Base-by-base conservation (phyloP, 2,888 invertebrate species). In the Drosophila paranaensis region DNA sequence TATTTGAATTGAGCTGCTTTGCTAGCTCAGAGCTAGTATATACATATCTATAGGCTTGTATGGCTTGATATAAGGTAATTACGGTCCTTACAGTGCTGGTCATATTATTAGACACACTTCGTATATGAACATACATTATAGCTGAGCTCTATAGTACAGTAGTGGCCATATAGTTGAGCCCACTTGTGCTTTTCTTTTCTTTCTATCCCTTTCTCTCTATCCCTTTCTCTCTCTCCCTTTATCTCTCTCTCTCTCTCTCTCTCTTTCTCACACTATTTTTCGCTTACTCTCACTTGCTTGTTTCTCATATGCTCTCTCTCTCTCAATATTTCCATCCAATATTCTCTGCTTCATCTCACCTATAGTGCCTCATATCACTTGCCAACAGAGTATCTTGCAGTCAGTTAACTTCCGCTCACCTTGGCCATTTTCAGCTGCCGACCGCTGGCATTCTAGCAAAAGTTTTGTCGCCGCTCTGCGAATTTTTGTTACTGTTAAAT, bases 401-500 rank as follows among this genome's bases (percentile, higher is more conserved):
- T 55, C 37, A 13, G 10, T 11, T 8, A 35, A 2, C 16, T 27
- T 10, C 13, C 8, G 33, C 0, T 33, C 6, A 50, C 16, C 50
- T 35, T 16, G 3, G 14, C 13, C 8, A 6, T 35, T 20, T 13
- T 33, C 13, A 35, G 40, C 14, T 45, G 30, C 25, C 43, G 33
- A 45, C 37, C 35, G 70, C n/a, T 64, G 64, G 25, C 13, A 45
- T 66, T 68, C 60, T 72, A 63, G 69, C 56, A 67, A 76, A 73
- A 73, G 68, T 73, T 67, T 74, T 79, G 76, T 76, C 73, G 70
- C 63, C 60, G 61, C 63, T 39, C 64, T 66, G 77, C 74, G 77
- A 79, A 76, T 79, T 73, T 50, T 79, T 66, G 79, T 79, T 79
- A 79, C 79, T 76, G 73, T 79, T 71, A 75, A 80, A 82, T 81